These are phyloP conservation scores for Archegozetes longisetosus DNA, from an alignment of 1,140 invertebrate species.

Conservation along the genomic window DNA sequence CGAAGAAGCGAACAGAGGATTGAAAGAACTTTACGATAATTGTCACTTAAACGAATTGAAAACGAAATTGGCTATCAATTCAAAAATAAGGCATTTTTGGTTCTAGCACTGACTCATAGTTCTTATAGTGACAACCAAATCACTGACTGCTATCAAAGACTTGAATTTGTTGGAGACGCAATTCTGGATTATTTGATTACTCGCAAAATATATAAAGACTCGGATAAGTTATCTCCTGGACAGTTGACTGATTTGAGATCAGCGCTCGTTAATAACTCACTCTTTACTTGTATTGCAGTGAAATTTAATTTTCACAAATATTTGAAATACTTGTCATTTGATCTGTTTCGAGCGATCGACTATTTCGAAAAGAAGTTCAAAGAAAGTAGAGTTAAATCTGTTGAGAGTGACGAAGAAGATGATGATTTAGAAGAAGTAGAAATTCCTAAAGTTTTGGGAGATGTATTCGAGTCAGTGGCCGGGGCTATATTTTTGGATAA, in stretches of 20 bases:
- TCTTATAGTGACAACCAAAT: conserved; percentile 37
- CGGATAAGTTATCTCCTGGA: conserved; percentile 48
- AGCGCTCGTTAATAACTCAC: conserved; percentile 86
- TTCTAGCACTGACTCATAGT: conserved; percentile 38
- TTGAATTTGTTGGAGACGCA: conserved; percentile 46
- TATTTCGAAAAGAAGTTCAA: conserved; percentile 10
- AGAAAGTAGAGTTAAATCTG: background rate
- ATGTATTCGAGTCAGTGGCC: conserved; percentile 79
- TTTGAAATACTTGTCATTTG: conserved; percentile 29
- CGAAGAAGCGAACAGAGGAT: background rate
- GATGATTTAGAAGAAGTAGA: conserved; percentile 52
- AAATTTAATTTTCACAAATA: conserved; percentile 47
- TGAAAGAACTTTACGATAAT: background rate
- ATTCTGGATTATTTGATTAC: conserved; percentile 76
- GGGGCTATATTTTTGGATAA: conserved; percentile 84
- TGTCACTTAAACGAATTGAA: conserved; percentile 33
- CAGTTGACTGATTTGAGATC: conserved; percentile 78
- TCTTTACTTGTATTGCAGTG: conserved; percentile 76
- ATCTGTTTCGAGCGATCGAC: conserved; percentile 23
- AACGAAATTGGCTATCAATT: conserved; percentile 47
- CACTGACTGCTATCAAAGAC: conserved; percentile 41
- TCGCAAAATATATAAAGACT: conserved; percentile 61
- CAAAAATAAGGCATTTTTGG: conserved; percentile 35
- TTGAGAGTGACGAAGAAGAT: conserved; percentile 26
- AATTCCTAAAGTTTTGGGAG: conserved; percentile 86